Percentiles rank a stretch among this genome's conserved stretches.
Conservation (phyloP, 2,888 invertebrate species). For the Acanthosepion esculentum region DNA sequence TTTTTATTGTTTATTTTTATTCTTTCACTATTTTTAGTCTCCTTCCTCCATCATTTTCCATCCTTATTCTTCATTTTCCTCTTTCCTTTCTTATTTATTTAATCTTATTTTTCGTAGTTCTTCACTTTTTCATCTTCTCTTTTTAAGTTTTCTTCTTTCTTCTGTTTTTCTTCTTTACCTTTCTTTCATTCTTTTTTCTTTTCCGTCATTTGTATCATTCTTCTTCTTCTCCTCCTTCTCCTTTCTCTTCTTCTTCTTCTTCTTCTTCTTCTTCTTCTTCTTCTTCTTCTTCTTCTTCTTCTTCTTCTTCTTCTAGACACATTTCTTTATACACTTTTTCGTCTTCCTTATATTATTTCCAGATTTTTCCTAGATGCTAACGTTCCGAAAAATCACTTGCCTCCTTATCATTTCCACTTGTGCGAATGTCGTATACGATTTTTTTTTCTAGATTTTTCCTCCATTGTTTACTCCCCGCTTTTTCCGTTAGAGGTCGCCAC, state of each 20-base stretch:
- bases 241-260: not conserved
- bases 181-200: no score
- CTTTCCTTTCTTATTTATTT: not conserved
- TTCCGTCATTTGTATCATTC: not conserved
- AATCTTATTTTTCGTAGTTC: not conserved
- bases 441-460: not conserved
- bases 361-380: not conserved
- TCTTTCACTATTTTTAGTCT: not conserved
- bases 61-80: not conserved
- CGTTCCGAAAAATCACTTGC: not conserved
- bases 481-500: not conserved
- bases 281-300: not conserved
- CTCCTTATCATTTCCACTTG: not conserved
- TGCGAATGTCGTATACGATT: not conserved
- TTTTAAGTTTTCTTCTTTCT: no score
- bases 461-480: not conserved
- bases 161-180: no score
- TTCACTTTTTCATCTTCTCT: not conserved
- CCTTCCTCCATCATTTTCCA: not conserved
- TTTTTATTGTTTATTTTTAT: no score
- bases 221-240: no score
- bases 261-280: not conserved
- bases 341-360: not conserved
- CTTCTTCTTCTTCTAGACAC: not conserved
- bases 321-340: not conserved